Evolutionary conservation across 2,888 invertebrate species (phyloP).

Genomic region (Rotaria magnacalcarata): DNA sequence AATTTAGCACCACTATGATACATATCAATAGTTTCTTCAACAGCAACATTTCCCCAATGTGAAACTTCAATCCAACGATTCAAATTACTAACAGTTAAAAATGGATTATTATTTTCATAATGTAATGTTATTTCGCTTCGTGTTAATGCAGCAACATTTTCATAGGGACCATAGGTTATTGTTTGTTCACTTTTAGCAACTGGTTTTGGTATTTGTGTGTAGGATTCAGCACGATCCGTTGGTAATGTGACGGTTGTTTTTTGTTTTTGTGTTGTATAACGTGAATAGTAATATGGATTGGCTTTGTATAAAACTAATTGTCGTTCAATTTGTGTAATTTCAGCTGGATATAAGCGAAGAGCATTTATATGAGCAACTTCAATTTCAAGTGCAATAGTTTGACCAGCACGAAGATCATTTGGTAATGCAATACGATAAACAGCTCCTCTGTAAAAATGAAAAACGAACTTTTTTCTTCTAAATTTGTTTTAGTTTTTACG

Average conservation of each 20-base stretch:
- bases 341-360: conserved; percentile 76
- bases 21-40: conserved; percentile 87
- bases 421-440: conserved; percentile 54
- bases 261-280: conserved; percentile 75
- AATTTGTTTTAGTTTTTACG: not conserved
- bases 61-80: conserved; percentile 87
- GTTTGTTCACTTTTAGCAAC: conserved; percentile 72
- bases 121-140: conserved; percentile 73
- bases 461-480: not conserved
- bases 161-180: conserved; percentile 83
- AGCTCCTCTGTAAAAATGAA: not conserved
- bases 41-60: conserved; percentile 97
- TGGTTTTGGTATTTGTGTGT: conserved; percentile 73
- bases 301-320: conserved; percentile 83
- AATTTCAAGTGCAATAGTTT: conserved; percentile 57
- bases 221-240: conserved; percentile 63
- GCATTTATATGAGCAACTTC: conserved; percentile 74
- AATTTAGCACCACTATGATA: conserved; percentile 84
- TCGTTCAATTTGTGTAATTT: conserved; percentile 84
- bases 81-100: conserved; percentile 81
- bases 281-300: conserved; percentile 75
- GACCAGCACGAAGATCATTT: conserved; percentile 52
- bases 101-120: conserved; percentile 91
- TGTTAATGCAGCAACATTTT: conserved; percentile 67
- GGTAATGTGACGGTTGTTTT: conserved; percentile 68